A percentile compares a stretch with the other conserved stretches of the same genome.
Conservation (phyloP, 2,797 vertebrate species). For the Pseudomugil gertrudae region DNA sequence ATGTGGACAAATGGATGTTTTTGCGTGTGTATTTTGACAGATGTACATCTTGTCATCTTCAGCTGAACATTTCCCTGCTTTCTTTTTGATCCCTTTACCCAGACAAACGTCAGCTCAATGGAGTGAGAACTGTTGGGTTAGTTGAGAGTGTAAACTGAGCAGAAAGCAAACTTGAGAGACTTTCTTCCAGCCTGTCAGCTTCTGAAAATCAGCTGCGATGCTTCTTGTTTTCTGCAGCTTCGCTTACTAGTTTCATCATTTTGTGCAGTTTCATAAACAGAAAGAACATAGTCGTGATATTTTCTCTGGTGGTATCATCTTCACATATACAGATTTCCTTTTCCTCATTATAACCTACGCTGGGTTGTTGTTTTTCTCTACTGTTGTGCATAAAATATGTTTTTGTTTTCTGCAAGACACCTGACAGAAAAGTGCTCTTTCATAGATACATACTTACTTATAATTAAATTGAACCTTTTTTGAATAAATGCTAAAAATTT, state of each 20-base stretch:
- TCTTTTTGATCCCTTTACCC: not conserved
- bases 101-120: conserved; percentile 19
- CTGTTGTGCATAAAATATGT: conserved; percentile 1
- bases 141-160: conserved; percentile 40
- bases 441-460: too few relatives aligned
- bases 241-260: conserved; percentile 36
- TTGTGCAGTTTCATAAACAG: conserved; percentile 26
- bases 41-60: conserved; percentile 47
- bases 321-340: conserved; percentile 35
- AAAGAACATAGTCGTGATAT: too few relatives aligned
- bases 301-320: conserved; percentile 35
- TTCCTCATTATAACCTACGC: conserved; percentile 24
- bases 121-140: conserved; percentile 22
- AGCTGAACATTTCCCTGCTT: conserved; percentile 23
- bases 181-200: conserved; percentile 59
- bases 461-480: not conserved
- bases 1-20: conserved; percentile 60
- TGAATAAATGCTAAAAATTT: too few relatives aligned
- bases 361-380: conserved; percentile 28
- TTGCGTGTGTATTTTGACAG: conserved; percentile 21
- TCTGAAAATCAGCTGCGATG: conserved; percentile 38
- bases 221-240: conserved; percentile 60
- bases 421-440: too few relatives aligned
- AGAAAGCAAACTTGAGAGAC: conserved; percentile 39
- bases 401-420: conserved; percentile 3